These are phyloP conservation scores for Tetrapedia diversipes DNA, from an alignment of 2,888 invertebrate species.

Conservation along the genomic window DNA sequence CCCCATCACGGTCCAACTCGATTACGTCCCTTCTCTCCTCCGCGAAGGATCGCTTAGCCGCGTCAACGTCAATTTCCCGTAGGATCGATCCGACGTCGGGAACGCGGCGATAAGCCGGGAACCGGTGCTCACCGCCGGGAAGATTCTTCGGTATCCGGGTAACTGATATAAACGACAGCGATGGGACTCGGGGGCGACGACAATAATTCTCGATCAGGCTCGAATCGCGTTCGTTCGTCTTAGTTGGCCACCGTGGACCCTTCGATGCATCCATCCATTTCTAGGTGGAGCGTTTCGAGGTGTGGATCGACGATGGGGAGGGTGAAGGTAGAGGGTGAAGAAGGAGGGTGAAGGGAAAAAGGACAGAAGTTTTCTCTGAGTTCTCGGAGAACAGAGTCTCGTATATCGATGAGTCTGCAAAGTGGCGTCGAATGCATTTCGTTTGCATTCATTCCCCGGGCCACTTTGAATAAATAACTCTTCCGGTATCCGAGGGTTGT, in stretches of 20 bases:
- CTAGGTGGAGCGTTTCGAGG: constrained; percentile 1
- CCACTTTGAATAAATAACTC: constrained; percentile 41
- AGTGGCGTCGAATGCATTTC: constrained; percentile 51
- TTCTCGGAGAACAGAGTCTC: constrained; percentile 12
- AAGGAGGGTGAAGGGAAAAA: too few species aligned
- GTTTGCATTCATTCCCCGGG: constrained; percentile 38
- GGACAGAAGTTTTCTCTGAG: constrained; percentile 6
- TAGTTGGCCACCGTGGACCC: constrained; percentile 32
- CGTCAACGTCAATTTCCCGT: constrained; percentile 36
- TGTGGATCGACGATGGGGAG: not conserved
- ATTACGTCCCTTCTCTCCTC: not conserved
- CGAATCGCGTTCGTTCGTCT: constrained; percentile 39
- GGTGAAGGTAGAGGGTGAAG: not conserved
- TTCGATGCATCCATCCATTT: constrained; percentile 48
- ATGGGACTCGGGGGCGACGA: constrained; percentile 48
- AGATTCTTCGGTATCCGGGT: constrained; percentile 44
- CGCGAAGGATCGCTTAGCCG: constrained; percentile 30
- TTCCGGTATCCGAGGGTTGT: not conserved
- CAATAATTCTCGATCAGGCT: constrained; percentile 73
- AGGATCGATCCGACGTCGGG: constrained; percentile 25
- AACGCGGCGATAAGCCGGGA: constrained; percentile 28
- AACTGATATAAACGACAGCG: constrained; percentile 69
- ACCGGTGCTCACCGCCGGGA: constrained; percentile 16
- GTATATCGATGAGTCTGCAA: constrained; percentile 48
- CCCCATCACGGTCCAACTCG: not conserved